Percentiles rank a stretch among this genome's conserved stretches.
These are phyloP conservation scores for Habrosyne pyritoides DNA, from an alignment of 2,888 invertebrate genomes.

Conservation along the genomic window DNA sequence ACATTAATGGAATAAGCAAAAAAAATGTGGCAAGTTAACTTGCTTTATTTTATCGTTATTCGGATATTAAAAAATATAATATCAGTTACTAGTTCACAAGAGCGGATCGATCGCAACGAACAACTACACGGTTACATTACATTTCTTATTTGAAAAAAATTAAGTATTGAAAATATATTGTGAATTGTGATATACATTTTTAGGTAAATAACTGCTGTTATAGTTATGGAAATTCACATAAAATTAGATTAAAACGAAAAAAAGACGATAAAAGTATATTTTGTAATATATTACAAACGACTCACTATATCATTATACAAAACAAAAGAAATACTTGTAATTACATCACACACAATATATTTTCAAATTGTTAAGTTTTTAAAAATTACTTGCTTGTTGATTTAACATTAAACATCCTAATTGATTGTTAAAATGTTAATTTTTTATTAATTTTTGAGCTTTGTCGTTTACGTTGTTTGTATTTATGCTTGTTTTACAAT, in stretches of 20 bases:
- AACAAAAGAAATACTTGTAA: constrained; percentile 21
- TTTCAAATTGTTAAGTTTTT: constrained; percentile 74
- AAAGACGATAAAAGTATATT: not conserved
- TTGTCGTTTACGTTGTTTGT: constrained; percentile 66
- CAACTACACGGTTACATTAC: constrained; percentile 76
- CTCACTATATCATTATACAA: too few species aligned
- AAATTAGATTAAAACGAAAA: not conserved
- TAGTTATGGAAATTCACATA: not conserved
- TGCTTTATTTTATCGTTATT: too few species aligned
- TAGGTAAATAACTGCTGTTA: not conserved
- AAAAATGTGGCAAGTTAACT: too few species aligned
- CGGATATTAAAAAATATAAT: not conserved
- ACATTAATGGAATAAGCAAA: not conserved
- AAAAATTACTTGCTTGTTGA: constrained; percentile 74
- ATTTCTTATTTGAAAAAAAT: constrained; percentile 67
- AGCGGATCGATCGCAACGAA: constrained; percentile 40
- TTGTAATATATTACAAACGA: not conserved
- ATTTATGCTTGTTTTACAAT: constrained; percentile 63
- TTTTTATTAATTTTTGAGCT: constrained; percentile 53
- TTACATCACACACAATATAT: constrained; percentile 19
- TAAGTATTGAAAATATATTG: constrained; percentile 20
- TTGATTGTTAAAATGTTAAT: constrained; percentile 70
- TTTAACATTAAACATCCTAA: constrained; percentile 79
- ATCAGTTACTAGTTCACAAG: constrained; percentile 8
- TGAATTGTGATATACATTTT: constrained; percentile 13